These are phyloP conservation scores for Morone chrysops DNA, from an alignment of 2,113 vertebrate genomes.

Conservation along the genomic window DNA sequence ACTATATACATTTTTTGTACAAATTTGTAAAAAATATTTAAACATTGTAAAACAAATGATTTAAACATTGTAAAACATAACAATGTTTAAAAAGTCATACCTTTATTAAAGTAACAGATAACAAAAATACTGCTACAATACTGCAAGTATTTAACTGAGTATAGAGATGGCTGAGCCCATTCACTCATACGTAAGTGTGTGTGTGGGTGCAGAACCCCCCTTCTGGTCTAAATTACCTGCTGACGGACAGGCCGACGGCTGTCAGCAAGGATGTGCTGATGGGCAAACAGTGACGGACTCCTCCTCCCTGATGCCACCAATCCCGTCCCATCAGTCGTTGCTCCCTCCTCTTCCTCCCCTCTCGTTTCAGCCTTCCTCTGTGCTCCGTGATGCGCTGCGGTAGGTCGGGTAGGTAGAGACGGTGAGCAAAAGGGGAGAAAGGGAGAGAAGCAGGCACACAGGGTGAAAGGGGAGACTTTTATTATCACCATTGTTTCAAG, in stretches of 20 bases:
- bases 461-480: constrained; percentile 79
- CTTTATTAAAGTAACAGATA: background rate
- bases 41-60: background rate
- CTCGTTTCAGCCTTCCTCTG: constrained; percentile 35
- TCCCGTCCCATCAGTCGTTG: constrained; percentile 28
- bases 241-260: constrained; percentile 72
- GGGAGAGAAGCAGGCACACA: constrained; percentile 54
- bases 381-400: constrained; percentile 77
- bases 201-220: constrained; percentile 11
- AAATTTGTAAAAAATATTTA: background rate
- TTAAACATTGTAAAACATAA: background rate
- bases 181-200: background rate
- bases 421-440: constrained; percentile 48
- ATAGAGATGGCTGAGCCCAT: background rate
- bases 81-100: too few species aligned
- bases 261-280: constrained; percentile 66
- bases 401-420: constrained; percentile 79
- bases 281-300: constrained; percentile 31
- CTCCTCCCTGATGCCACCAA: constrained; percentile 34
- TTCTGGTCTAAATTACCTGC: constrained; percentile 71
- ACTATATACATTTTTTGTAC: background rate
- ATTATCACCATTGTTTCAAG: constrained; percentile 81
- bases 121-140: background rate
- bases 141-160: background rate
- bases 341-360: background rate